phyloP scores from a whole-genome alignment of 2,113 vertebrate genomes.

The Ammodytes marinus region DNA sequence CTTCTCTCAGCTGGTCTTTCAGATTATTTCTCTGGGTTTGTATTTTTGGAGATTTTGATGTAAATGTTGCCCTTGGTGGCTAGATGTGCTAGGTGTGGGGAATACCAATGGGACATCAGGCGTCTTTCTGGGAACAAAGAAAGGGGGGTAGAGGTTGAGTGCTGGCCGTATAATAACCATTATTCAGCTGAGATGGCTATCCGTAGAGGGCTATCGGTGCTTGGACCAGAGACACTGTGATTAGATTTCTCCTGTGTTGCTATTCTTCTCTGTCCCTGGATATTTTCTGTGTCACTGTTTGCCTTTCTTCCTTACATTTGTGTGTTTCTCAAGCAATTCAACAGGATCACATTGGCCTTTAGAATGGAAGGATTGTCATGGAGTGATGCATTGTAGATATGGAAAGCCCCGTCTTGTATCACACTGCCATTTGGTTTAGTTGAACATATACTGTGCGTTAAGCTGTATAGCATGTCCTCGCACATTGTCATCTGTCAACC shows the following conservation, averaged over 20 bases:
- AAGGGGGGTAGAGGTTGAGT: constrained; percentile 68
- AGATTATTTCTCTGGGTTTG: constrained; percentile 29
- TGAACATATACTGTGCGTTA: neutral
- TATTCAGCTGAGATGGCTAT: constrained; percentile 79
- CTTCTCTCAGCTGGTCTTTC: constrained; percentile 22
- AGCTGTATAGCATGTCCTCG: neutral
- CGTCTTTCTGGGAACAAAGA: constrained; percentile 56
- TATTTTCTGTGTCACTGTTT: constrained; percentile 49
- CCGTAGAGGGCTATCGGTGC: constrained; percentile 68
- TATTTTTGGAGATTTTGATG: constrained; percentile 67
- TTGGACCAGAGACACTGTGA: constrained; percentile 73
- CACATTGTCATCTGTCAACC: constrained; percentile 1
- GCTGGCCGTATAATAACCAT: constrained; percentile 77
- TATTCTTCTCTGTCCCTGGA: constrained; percentile 64
- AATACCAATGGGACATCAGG: constrained; percentile 69
- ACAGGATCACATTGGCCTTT: constrained; percentile 21
- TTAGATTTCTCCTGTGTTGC: constrained; percentile 78
- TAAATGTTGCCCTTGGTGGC: constrained; percentile 73
- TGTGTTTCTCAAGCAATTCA: constrained; percentile 52
- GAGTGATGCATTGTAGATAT: constrained; percentile 14
- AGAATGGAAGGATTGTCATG: constrained; percentile 18
- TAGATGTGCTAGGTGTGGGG: constrained; percentile 45
- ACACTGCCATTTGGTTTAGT: constrained; percentile 1
- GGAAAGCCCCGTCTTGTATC: constrained; percentile 1
- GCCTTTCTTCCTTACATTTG: constrained; percentile 40